phyloP scores from a whole-genome alignment of 2,797 vertebrate species.

The Nothura maculosa region DNA sequence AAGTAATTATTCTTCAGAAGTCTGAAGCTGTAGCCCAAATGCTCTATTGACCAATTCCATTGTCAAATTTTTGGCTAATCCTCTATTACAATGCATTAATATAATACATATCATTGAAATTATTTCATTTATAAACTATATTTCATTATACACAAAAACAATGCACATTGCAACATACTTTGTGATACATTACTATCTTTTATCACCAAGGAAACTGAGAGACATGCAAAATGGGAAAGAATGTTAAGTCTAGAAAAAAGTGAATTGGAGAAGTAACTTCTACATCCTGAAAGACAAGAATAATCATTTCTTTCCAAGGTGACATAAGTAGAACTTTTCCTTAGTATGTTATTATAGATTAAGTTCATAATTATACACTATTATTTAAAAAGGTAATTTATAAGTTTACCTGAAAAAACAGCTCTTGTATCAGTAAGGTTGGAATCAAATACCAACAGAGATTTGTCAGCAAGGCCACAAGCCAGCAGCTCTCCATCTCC shows the following conservation, averaged over 20 bases:
- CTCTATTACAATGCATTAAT: background rate
- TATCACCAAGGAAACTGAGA: background rate
- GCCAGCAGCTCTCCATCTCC: constrained; percentile 89
- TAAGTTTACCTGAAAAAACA: constrained; percentile 87
- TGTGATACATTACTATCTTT: background rate
- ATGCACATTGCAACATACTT: background rate
- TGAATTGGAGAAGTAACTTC: background rate
- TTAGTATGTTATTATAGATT: background rate
- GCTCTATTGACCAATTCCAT: background rate
- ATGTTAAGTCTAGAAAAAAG: background rate
- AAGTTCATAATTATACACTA: background rate
- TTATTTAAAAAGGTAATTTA: background rate
- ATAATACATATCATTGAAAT: background rate
- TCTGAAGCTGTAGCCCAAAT: background rate
- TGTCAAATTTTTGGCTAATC: background rate
- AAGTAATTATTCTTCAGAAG: background rate
- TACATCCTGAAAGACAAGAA: background rate
- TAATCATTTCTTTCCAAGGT: background rate
- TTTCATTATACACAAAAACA: background rate
- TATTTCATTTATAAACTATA: background rate
- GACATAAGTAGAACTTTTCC: background rate
- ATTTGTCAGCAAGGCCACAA: constrained; percentile 89
- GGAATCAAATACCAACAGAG: constrained; percentile 85
- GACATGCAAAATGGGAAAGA: background rate
- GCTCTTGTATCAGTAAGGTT: constrained; percentile 79